Conservation (phyloP, 2,888 invertebrate species). For the Drosophila mimica region DNA sequence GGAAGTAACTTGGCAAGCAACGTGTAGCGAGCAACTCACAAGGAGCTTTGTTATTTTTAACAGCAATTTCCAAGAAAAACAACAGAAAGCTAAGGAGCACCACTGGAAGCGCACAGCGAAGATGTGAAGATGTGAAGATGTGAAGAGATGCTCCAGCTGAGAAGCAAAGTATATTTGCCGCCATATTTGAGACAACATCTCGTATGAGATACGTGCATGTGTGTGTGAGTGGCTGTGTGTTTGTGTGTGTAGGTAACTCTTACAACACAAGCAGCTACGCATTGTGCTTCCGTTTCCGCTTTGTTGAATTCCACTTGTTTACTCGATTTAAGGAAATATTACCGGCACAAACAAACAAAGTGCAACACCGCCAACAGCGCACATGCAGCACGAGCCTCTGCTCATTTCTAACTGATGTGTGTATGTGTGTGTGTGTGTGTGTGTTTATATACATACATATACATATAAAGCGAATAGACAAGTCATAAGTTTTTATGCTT, state of each 20-base stretch:
- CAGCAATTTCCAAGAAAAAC: slow-evolving; percentile 81
- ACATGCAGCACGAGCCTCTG: slow-evolving; percentile 44
- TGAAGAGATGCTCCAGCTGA: slow-evolving; percentile 55
- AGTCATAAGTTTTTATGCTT: slow-evolving; percentile 80
- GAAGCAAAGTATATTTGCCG: slow-evolving; percentile 75
- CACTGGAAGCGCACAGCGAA: slow-evolving; percentile 14
- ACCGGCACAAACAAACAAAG: slow-evolving; percentile 82
- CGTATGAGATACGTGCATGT: slow-evolving; percentile 52
- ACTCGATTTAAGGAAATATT: slow-evolving; percentile 82
- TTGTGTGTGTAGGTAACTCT: slow-evolving; percentile 52
- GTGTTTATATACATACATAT: slow-evolving; percentile 1
- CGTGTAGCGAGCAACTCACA: slow-evolving; percentile 61
- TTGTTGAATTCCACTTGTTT: slow-evolving; percentile 82
- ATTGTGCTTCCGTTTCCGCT: slow-evolving; percentile 82
- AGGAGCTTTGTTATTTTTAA: slow-evolving; percentile 79
- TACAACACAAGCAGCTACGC: slow-evolving; percentile 64
- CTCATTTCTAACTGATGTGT: slow-evolving; percentile 34
- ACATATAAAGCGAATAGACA: slow-evolving; percentile 64
- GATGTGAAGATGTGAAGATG: slow-evolving; percentile 14
- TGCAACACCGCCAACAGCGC: slow-evolving; percentile 61
- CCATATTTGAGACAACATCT: slow-evolving; percentile 81
- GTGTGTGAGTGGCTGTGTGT: slow-evolving; percentile 23
- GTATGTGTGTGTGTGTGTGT: slow-evolving; percentile 24
- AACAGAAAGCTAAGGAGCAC: slow-evolving; percentile 58
- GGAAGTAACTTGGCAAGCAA: slow-evolving; percentile 73